Evolutionary conservation across 2,888 invertebrate species (phyloP).

Genomic region (Tortrix viridana): DNA sequence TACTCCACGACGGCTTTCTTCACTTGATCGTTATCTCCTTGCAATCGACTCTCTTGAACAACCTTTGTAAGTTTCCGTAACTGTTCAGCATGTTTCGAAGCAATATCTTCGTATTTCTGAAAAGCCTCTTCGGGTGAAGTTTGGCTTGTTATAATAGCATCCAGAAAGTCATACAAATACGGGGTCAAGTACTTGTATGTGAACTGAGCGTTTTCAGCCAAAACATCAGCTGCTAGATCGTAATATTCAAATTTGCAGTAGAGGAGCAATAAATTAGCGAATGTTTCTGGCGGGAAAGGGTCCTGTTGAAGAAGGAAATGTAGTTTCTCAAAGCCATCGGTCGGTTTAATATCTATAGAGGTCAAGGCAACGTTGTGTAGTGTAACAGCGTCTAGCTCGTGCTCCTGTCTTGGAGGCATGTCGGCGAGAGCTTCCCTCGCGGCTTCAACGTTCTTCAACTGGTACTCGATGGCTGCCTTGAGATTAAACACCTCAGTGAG

Average conservation of each 20-base stretch:
- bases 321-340: conserved; percentile 94
- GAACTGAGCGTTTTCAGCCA: conserved; percentile 98
- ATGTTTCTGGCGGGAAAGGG: conserved; percentile 98
- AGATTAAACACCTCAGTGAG: conserved; percentile 99
- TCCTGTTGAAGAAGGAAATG: conserved; percentile 96
- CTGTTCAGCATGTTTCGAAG: conserved; percentile 94
- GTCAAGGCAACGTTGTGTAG: conserved; percentile 97
- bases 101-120: conserved; percentile 97
- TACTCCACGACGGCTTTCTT: conserved; percentile 96
- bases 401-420: conserved; percentile 97
- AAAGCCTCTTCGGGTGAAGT: conserved; percentile 98
- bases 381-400: conserved; percentile 98
- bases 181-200: conserved; percentile 97
- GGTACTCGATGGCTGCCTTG: conserved; percentile 99
- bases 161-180: conserved; percentile 97
- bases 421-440: conserved; percentile 94
- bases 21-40: conserved; percentile 94
- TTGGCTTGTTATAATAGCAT: conserved; percentile 98
- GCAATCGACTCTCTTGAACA: conserved; percentile 95
- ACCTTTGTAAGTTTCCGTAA: conserved; percentile 96
- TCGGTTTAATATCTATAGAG: conserved; percentile 93
- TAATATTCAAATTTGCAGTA: conserved; percentile 99
- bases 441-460: conserved; percentile 89
- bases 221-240: conserved; percentile 98
- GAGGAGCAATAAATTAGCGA: conserved; percentile 95